phyloP scores from a whole-genome alignment of 2,888 invertebrate species.

The Reticulitermes lucifugus region DNA sequence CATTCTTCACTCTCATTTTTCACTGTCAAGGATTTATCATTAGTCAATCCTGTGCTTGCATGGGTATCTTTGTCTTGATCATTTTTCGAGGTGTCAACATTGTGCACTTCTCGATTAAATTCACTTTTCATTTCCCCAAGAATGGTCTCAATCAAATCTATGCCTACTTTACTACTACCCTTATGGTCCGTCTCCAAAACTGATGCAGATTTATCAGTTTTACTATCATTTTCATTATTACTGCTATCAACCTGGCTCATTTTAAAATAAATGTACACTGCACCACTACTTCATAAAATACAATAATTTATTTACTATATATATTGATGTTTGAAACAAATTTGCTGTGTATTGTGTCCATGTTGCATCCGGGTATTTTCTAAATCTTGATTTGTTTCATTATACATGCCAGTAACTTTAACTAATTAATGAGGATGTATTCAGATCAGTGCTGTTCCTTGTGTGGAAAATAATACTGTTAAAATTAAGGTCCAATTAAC shows the following conservation, averaged over 20 bases:
- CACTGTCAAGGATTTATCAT: conserved; percentile 1
- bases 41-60: neutral
- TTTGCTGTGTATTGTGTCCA: too few relatives aligned
- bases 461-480: neutral
- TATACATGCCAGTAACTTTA: neutral
- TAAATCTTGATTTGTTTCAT: too few relatives aligned
- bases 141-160: conserved; percentile 52
- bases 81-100: conserved; percentile 21
- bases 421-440: neutral
- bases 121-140: conserved; percentile 55
- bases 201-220: neutral
- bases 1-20: neutral
- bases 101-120: conserved; percentile 52
- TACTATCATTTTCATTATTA: conserved; percentile 8
- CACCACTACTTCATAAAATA: too few relatives aligned
- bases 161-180: conserved; percentile 45
- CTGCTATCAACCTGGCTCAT: conserved; percentile 19
- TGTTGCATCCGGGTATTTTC: too few relatives aligned
- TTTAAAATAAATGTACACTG: neutral
- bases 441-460: neutral
- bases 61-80: neutral
- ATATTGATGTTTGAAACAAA: too few relatives aligned
- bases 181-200: neutral
- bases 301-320: too few relatives aligned
- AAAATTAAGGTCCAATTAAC: neutral